These are phyloP conservation scores for Pseudachorutes palmiensis DNA, from an alignment of 1,140 invertebrate species.

Conservation along the genomic window DNA sequence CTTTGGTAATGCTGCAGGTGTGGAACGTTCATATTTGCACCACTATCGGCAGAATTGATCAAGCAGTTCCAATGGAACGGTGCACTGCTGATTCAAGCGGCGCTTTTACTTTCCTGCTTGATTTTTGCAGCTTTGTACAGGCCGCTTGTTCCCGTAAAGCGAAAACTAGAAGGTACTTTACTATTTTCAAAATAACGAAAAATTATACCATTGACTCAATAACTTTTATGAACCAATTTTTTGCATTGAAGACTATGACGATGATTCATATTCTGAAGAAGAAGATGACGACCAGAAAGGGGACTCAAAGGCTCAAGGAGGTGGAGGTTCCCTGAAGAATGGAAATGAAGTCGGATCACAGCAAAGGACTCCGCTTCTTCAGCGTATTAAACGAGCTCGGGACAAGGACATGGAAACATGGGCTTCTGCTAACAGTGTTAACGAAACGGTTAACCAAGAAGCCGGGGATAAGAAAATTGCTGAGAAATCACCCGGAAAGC, in stretches of 20 bases:
- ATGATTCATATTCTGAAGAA: not conserved
- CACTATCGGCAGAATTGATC: constrained; percentile 4
- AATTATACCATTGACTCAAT: too few relatives aligned
- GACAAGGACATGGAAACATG: constrained; percentile 11
- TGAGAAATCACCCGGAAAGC: not conserved
- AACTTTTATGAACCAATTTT: too few relatives aligned
- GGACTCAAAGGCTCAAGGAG: too few relatives aligned
- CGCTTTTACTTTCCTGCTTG: not conserved
- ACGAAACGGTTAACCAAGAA: not conserved
- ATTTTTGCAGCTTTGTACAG: constrained; percentile 10
- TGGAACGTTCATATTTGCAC: constrained; percentile 43
- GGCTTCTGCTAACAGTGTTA: constrained; percentile 3
- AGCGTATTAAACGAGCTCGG: constrained; percentile 12
- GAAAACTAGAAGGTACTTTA: not conserved
- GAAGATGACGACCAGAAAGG: not conserved
- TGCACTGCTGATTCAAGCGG: constrained; percentile 6
- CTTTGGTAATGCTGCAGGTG: not conserved
- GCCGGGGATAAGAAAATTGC: not conserved
- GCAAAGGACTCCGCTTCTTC: not conserved
- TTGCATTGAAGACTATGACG: too few relatives aligned
- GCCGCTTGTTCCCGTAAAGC: constrained; percentile 10
- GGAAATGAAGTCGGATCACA: not conserved
- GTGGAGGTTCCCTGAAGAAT: not conserved
- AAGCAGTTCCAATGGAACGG: constrained; percentile 4
- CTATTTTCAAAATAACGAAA: too few relatives aligned